Evolutionary conservation across 2,113 vertebrate species (phyloP), one percentile per base, ranked within the genome.

Genomic region (Pyxicephalus adspersus): DNA sequence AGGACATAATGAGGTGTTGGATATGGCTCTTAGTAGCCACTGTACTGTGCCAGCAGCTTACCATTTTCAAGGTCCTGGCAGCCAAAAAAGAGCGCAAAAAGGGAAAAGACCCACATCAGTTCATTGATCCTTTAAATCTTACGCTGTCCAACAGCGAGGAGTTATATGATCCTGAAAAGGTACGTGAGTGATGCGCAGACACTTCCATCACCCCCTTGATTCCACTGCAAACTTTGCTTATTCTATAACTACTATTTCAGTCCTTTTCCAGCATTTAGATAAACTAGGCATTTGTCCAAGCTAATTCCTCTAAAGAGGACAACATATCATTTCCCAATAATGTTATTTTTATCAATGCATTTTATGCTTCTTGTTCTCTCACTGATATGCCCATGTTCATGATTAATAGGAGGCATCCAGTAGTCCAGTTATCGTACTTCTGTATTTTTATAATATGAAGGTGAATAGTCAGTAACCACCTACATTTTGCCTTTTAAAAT

Each of bases 111-210:
- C 87, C 88, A 0, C 89, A 90, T 13, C 94, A 94, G 82, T 90
- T 91, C 31, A 93, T 92, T 0, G 94, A 95, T 85, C 85, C 92
- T 15, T 91, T 90, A 87, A 97, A 95, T 60, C 70, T 91, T 13
- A 95, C 95, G 0, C 75, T 93, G 9, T 94, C 94, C 66, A 94
- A 94, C 94, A 93, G 92, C 0, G 94, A 97, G 50, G 94, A 96
- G 63, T 86, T 93, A 55, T 91, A 89, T 0, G 92, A 88, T 63
- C 87, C 83, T 83, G 84, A 90, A 80, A 95, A 96, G 96, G 95
- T 96, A 95, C 28, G 83, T 55, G 16, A 65, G 60, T 55, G n/a
- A 34, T n/a, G 22, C 50, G 4, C 13, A 77, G 60, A 80, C 65
- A 71, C 77, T 57, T 71, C 28, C 64, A 20, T 29, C 67, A n/a